phyloP scores from a whole-genome alignment of 2,888 invertebrate genomes.

The Pristionchus fissidentatus region DNA sequence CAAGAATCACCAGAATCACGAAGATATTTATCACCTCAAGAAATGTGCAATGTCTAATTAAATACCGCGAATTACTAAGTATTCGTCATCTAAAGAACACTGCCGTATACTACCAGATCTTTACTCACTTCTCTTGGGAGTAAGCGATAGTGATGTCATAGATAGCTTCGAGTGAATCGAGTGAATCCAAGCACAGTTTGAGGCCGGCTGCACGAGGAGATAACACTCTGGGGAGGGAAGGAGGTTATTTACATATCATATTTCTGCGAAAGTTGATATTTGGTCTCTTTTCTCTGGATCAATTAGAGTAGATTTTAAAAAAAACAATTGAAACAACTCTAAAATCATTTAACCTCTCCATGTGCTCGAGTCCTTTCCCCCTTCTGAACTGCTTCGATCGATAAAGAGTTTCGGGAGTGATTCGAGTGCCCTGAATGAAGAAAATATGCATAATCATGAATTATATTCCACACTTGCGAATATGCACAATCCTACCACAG shows the following conservation, averaged over 20 bases:
- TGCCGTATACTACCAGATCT: too few species aligned
- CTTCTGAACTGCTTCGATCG: slow-evolving; percentile 52
- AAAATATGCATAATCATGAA: neutral
- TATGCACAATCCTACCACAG: neutral
- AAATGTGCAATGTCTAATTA: too few species aligned
- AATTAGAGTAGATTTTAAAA: too few species aligned
- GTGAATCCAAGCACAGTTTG: slow-evolving; percentile 64
- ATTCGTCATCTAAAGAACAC: too few species aligned
- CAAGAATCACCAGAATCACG: too few species aligned
- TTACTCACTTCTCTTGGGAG: slow-evolving; percentile 65
- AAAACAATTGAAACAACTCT: neutral
- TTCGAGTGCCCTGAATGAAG: slow-evolving; percentile 23
- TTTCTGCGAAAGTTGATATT: too few species aligned
- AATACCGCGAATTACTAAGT: too few species aligned
- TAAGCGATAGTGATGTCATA: slow-evolving; percentile 73
- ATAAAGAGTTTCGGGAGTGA: slow-evolving; percentile 48
- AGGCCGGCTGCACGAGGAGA: slow-evolving; percentile 69
- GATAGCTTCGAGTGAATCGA: slow-evolving; percentile 65
- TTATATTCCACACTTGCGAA: neutral
- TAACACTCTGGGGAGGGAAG: slow-evolving; percentile 58
- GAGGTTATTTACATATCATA: neutral
- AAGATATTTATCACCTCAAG: too few species aligned
- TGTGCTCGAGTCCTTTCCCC: slow-evolving; percentile 44
- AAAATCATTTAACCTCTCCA: slow-evolving; percentile 32
- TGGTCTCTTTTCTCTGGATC: too few species aligned